Percentiles rank a stretch among this genome's conserved stretches.
phyloP scores from a whole-genome alignment of 2,797 vertebrate genomes.

The Podarcis lilfordi region DNA sequence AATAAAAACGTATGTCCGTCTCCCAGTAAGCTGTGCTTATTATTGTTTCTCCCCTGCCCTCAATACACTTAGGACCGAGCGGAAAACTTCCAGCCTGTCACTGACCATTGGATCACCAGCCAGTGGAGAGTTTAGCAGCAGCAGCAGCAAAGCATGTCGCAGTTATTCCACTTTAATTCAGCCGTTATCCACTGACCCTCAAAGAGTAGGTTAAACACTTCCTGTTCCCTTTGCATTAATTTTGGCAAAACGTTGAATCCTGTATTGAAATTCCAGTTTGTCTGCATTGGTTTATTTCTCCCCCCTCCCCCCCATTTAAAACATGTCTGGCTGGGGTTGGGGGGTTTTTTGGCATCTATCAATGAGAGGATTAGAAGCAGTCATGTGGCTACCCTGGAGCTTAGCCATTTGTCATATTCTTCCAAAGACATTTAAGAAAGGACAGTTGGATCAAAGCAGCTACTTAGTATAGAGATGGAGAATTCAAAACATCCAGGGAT shows the following conservation, averaged over 20 bases:
- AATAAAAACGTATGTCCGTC: slow-evolving; percentile 26
- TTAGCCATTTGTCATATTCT: slow-evolving; percentile 47
- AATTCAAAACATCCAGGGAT: slow-evolving; percentile 48
- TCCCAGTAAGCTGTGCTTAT: slow-evolving; percentile 30
- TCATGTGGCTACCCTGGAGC: slow-evolving; percentile 13
- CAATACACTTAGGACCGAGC: slow-evolving; percentile 34
- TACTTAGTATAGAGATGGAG: slow-evolving; percentile 18
- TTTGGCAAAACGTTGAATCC: slow-evolving; percentile 1
- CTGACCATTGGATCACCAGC: slow-evolving; percentile 51
- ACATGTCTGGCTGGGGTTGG: slow-evolving; percentile 2
- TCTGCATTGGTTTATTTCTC: neutral
- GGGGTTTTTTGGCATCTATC: slow-evolving; percentile 19
- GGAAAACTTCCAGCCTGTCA: slow-evolving; percentile 52
- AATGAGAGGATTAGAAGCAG: slow-evolving; percentile 41
- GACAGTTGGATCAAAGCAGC: slow-evolving; percentile 44
- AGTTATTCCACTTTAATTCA: slow-evolving; percentile 79
- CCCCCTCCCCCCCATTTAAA: neutral
- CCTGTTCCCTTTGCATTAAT: slow-evolving; percentile 6
- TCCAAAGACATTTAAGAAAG: slow-evolving; percentile 41
- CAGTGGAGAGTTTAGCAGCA: slow-evolving; percentile 56
- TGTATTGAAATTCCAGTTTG: neutral
- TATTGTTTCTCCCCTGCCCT: neutral
- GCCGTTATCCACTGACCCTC: slow-evolving; percentile 70
- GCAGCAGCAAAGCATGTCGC: slow-evolving; percentile 66
- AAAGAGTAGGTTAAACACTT: slow-evolving; percentile 63